Evolutionary conservation across 2,797 vertebrate genomes (phyloP).

Genomic region (Pangasius djambal): DNA sequence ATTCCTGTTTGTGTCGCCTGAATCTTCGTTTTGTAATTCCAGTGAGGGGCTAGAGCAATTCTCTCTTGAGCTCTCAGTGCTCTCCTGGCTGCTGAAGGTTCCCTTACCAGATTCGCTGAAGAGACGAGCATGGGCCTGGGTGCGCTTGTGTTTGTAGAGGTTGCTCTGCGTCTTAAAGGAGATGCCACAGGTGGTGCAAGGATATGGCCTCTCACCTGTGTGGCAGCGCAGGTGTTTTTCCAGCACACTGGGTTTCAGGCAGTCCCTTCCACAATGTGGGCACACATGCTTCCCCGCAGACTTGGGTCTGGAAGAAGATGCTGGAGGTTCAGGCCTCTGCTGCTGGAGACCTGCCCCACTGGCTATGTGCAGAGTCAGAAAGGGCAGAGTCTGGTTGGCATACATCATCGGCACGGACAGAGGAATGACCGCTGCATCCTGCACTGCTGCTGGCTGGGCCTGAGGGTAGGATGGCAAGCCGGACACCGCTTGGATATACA

Average conservation of each 20-base stretch:
- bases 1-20: constrained; percentile 57
- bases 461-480: constrained; percentile 72
- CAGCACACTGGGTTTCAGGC: constrained; percentile 94
- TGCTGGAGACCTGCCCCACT: constrained; percentile 79
- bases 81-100: constrained; percentile 70
- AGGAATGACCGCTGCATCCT: constrained; percentile 66
- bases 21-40: constrained; percentile 63
- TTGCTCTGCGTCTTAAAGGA: constrained; percentile 99
- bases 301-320: constrained; percentile 75
- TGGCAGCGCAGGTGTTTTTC: constrained; percentile 97
- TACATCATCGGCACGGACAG: constrained; percentile 68
- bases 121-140: constrained; percentile 88
- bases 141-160: constrained; percentile 93
- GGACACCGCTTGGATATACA: constrained; percentile 85
- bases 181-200: constrained; percentile 87
- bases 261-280: constrained; percentile 90
- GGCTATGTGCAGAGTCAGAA: constrained; percentile 84
- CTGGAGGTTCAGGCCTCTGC: constrained; percentile 60
- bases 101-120: constrained; percentile 80
- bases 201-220: constrained; percentile 94
- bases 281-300: constrained; percentile 87
- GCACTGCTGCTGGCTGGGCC: constrained; percentile 65
- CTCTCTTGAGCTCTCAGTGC: constrained; percentile 70
- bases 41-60: constrained; percentile 62
- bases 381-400: constrained; percentile 78